Evolutionary conservation across 2,797 vertebrate genomes (phyloP).

Genomic region (Enoplosus armatus): DNA sequence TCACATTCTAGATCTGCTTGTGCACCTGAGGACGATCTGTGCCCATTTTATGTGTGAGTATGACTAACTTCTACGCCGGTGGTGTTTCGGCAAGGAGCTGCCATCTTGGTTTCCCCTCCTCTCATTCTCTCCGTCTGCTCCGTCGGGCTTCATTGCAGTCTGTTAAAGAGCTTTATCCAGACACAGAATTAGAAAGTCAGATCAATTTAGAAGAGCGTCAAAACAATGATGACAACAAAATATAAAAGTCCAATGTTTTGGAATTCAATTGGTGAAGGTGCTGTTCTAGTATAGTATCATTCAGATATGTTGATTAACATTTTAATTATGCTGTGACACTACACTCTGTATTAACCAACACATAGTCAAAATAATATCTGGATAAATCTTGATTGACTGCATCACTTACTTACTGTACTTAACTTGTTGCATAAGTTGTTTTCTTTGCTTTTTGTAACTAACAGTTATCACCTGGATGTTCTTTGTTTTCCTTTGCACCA

Average conservation of each 20-base stretch:
- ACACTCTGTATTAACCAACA: constrained; percentile 17
- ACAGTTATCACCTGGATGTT: constrained; percentile 21
- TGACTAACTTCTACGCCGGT: constrained; percentile 85
- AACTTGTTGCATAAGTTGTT: constrained; percentile 17
- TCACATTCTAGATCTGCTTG: constrained; percentile 98
- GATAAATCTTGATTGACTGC: constrained; percentile 76
- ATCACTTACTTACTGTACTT: constrained; percentile 16
- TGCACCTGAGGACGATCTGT: constrained; percentile 95
- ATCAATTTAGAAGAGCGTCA: background rate
- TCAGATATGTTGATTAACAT: constrained; percentile 11
- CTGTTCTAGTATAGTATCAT: constrained; percentile 1
- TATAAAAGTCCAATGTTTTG: background rate
- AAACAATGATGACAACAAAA: background rate
- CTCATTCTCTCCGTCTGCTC: constrained; percentile 52
- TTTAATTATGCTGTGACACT: constrained; percentile 1
- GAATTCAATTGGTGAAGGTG: background rate
- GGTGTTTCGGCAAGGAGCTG: constrained; percentile 52
- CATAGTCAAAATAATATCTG: constrained; percentile 57
- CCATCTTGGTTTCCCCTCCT: constrained; percentile 49
- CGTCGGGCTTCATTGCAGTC: constrained; percentile 51
- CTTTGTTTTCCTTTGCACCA: background rate
- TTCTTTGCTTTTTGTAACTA: constrained; percentile 44
- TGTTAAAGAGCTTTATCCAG: constrained; percentile 75
- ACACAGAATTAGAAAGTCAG: constrained; percentile 15
- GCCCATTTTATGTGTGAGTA: constrained; percentile 99